Evolutionary conservation across 2,797 vertebrate genomes (phyloP), one percentile per base, ranked within the genome.

Genomic region (Mormyrus hasselquistii): DNA sequence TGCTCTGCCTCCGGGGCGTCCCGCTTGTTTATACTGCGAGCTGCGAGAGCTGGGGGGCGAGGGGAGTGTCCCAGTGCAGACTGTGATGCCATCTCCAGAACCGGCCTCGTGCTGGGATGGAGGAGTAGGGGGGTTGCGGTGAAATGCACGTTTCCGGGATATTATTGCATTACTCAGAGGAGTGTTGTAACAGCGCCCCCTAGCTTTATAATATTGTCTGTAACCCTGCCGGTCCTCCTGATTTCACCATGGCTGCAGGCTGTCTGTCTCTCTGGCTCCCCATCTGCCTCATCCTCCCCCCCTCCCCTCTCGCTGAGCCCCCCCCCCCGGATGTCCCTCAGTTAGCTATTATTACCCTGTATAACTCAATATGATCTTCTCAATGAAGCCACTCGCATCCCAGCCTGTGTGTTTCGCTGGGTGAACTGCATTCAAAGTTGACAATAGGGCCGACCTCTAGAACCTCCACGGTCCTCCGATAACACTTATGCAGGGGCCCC

Each of bases 401-500:
- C 53, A 86, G 3, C 38, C 8, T 86, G 69, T 76, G 34, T 16
- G 34, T 16, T 53, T 34, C 14, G 9, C 25, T 86, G 84, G 79
- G 49, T 52, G 29, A 34, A 34, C 29, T 34, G 29, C 84, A 55
- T 86, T 86, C 25, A 55, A 4, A 86, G 29, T 55, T 38, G 52
- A 57, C 2, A 55, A 29, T 25, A 59, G 50, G 25, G 16, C 25
- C 7, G 7, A 55, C 52, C 50, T 57, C 25, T 9, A 38, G 91
- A 88, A 90, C 93, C 90, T 90, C 92, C 91, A 90, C 93, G 93
- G 92, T 92, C 93, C 92, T 93, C 90, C 89, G 92, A 93, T 89
- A 86, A 89, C 92, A 94, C 94, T 94, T 94, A 94, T 95, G 94
- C 94, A 94, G 93, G 93, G 47, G 52, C 91, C 90, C 89, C 91